Percentiles rank a stretch among this genome's conserved stretches.
Evolutionary conservation across 2,888 invertebrate species (phyloP).

Genomic region (Drosophila subsilvestris): DNA sequence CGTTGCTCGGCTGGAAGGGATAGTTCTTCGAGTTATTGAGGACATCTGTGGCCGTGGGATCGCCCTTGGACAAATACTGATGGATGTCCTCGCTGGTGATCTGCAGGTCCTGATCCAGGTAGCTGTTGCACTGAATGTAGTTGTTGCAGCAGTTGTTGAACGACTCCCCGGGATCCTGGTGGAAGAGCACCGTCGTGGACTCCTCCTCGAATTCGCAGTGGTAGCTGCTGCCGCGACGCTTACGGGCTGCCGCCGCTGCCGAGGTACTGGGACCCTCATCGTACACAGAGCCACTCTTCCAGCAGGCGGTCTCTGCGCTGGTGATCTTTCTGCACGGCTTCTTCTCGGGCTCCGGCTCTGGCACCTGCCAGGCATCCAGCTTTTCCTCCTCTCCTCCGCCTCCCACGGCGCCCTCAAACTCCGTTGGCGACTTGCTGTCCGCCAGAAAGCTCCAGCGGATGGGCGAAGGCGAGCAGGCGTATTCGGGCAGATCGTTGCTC

Average conservation of each 20-base stretch:
- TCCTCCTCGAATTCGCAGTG: conserved; percentile 82
- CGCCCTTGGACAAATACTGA: conserved; percentile 83
- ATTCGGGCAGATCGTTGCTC: conserved; percentile 83
- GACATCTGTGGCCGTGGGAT: conserved; percentile 74
- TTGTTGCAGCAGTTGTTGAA: conserved; percentile 84
- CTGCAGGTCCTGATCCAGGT: conserved; percentile 83
- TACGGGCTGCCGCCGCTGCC: conserved; percentile 71
- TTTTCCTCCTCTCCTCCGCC: conserved; percentile 55
- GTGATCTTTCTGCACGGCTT: conserved; percentile 69
- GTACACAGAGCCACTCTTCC: conserved; percentile 59
- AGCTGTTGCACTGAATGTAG: conserved; percentile 83
- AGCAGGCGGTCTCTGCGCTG: conserved; percentile 50
- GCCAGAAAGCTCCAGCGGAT: conserved; percentile 84
- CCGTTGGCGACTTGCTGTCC: conserved; percentile 82
- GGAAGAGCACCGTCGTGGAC: conserved; percentile 83
- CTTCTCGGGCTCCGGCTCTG: conserved; percentile 51
- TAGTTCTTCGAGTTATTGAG: conserved; percentile 83
- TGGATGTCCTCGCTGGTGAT: conserved; percentile 84
- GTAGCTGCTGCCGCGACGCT: conserved; percentile 79
- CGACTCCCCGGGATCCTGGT: conserved; percentile 83
- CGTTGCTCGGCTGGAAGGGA: conserved; percentile 83
- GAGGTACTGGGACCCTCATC: conserved; percentile 75
- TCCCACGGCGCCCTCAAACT: conserved; percentile 71
- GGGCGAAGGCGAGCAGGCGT: conserved; percentile 84
- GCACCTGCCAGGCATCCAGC: conserved; percentile 71